A percentile compares a stretch with the other conserved stretches of the same genome.
phyloP scores from a whole-genome alignment of 2,888 invertebrate genomes.

The Chymomyza fuscimana region DNA sequence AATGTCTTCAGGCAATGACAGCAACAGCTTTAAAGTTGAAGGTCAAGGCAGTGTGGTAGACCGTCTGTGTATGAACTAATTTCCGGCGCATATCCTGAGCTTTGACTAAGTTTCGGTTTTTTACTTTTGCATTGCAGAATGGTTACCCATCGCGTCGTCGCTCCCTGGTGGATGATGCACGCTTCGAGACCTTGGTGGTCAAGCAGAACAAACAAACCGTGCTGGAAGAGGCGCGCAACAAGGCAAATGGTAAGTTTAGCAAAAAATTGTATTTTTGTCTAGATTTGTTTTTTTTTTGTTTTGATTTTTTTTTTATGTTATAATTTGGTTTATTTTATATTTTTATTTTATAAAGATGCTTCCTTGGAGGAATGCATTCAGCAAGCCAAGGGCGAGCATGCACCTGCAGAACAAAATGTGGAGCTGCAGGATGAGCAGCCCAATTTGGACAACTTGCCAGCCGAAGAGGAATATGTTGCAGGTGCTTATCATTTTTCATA shows the following conservation, averaged over 20 bases:
- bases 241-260: slow-evolving; percentile 88
- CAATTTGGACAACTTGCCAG: slow-evolving; percentile 57
- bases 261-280: not conserved
- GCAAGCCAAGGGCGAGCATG: slow-evolving; percentile 81
- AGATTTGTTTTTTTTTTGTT: slow-evolving; percentile 10
- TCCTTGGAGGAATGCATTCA: slow-evolving; percentile 84
- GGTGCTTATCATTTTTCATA: slow-evolving; percentile 48
- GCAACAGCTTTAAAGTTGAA: slow-evolving; percentile 12
- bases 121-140: slow-evolving; percentile 85
- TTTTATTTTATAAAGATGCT: slow-evolving; percentile 80
- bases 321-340: slow-evolving; percentile 41
- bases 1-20: not conserved
- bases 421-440: slow-evolving; percentile 77
- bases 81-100: slow-evolving; percentile 62
- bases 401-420: slow-evolving; percentile 79
- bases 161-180: slow-evolving; percentile 97
- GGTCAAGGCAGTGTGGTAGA: slow-evolving; percentile 32
- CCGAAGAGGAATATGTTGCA: slow-evolving; percentile 61
- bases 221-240: slow-evolving; percentile 92
- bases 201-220: slow-evolving; percentile 96
- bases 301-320: slow-evolving; percentile 29
- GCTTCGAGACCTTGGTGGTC: slow-evolving; percentile 97
- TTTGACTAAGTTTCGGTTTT: slow-evolving; percentile 21
- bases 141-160: slow-evolving; percentile 97
- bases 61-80: slow-evolving; percentile 30